Conservation (phyloP, 2,797 vertebrate genomes). For the Pempheris klunzingeri region DNA sequence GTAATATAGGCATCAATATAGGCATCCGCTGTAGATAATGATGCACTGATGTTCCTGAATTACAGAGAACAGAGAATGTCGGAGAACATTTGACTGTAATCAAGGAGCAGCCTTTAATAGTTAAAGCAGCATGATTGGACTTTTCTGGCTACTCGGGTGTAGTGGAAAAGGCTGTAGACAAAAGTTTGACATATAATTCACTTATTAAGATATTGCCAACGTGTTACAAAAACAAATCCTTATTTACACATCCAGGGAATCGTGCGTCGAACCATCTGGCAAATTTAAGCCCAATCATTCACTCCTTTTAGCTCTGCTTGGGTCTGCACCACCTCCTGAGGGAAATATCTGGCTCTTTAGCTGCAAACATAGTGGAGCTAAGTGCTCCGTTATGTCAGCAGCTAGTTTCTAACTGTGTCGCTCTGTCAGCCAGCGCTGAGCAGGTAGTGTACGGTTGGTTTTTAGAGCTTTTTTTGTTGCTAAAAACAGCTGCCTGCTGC, state of each 20-base stretch:
- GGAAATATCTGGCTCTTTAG: neutral
- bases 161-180: neutral
- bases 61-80: no score
- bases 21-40: neutral
- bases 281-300: no score
- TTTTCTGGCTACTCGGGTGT: neutral
- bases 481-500: no score
- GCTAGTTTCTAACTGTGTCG: neutral
- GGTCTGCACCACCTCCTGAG: neutral
- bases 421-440: neutral
- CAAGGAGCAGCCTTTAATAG: neutral
- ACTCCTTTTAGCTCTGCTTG: neutral
- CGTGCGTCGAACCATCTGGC: neutral
- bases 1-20: neutral
- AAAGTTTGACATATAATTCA: neutral
- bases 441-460: neutral
- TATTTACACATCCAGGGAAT: neutral
- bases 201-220: neutral
- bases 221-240: neutral
- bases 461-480: neutral
- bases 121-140: conserved; percentile 6
- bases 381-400: neutral
- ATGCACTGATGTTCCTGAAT: neutral
- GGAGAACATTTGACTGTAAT: no score
- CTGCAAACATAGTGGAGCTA: no score